phyloP scores from a whole-genome alignment of 2,797 vertebrate species.

The Sebastes diaconus region DNA sequence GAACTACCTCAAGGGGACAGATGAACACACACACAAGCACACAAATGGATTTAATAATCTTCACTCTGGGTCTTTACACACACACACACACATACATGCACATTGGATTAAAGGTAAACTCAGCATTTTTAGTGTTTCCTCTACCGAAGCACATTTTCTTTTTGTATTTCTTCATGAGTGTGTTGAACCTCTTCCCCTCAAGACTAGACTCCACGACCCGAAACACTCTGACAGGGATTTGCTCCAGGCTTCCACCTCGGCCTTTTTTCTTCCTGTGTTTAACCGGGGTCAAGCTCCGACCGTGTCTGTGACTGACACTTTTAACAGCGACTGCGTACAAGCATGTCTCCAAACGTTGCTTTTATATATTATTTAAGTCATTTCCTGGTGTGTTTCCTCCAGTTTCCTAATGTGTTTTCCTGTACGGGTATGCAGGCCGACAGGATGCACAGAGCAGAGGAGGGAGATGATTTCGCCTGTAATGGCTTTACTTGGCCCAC shows the following conservation, averaged over 20 bases:
- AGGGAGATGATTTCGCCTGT: conserved; percentile 10
- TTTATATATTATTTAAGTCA: background rate
- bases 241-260: conserved; percentile 10
- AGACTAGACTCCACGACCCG: conserved; percentile 29
- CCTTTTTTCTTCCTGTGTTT: background rate
- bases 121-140: conserved; percentile 59
- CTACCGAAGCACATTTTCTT: conserved; percentile 45
- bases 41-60: conserved; percentile 56
- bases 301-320: conserved; percentile 23
- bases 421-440: background rate
- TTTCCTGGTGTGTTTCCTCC: background rate
- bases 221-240: conserved; percentile 23
- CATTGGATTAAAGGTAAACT: conserved; percentile 48
- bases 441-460: background rate
- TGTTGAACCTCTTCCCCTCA: conserved; percentile 39
- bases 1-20: conserved; percentile 61
- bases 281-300: conserved; percentile 20
- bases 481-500: conserved; percentile 36
- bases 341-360: background rate
- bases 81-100: conserved; percentile 9
- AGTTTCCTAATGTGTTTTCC: background rate
- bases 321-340: background rate
- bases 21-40: conserved; percentile 33
- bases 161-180: conserved; percentile 27
- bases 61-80: conserved; percentile 14